Evolutionary conservation across 2,113 vertebrate genomes (phyloP), one percentile per base, ranked within the genome.

Genomic region (Osmerus eperlanus): DNA sequence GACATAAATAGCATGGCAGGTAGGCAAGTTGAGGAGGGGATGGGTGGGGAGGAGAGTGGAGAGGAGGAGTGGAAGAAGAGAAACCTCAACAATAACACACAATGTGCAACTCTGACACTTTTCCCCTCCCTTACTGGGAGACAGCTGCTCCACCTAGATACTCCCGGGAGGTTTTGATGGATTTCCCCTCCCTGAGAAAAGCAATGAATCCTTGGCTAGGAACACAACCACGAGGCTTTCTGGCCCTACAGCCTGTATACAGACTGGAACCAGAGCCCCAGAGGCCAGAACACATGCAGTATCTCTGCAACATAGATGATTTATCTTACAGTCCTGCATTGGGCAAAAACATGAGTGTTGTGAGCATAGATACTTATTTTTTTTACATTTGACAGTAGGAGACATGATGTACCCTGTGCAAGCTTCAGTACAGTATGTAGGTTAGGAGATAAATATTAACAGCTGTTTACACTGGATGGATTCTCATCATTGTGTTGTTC

Each of bases 101-200:
- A 88, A 89, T 91, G 83, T 90, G 85, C 87, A 84, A 89, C 81
- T 82, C 74, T 81, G 78, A 84, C 86, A 89, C 78, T 80, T 85
- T 86, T 69, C 79, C 72, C 72, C 68, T 84, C 65, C 76, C 81
- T 84, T 73, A 71, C 83, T 74, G 79, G 79, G 78, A 86, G 85
- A 88, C 86, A 85, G 86, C 83, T 89, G 87, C 84, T 87, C 76
- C 83, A 85, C 85, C 87, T 83, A 61, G 78, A 78, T 78, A 83
- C 88, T 91, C 89, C 84, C 82, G n/a, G 76, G 86, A 81, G 87
- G 84, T 85, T 88, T 89, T 89, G 88, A 90, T 90, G 82, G 87
- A 90, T 92, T 89, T 82, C 86, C 89, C 75, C 80, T 83, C 74
- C 85, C 86, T 82, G 78, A 88, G 85, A 78, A 86, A 88, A 81